Evolutionary conservation across 2,113 vertebrate species (phyloP).

Genomic region (Paratilapia polleni): DNA sequence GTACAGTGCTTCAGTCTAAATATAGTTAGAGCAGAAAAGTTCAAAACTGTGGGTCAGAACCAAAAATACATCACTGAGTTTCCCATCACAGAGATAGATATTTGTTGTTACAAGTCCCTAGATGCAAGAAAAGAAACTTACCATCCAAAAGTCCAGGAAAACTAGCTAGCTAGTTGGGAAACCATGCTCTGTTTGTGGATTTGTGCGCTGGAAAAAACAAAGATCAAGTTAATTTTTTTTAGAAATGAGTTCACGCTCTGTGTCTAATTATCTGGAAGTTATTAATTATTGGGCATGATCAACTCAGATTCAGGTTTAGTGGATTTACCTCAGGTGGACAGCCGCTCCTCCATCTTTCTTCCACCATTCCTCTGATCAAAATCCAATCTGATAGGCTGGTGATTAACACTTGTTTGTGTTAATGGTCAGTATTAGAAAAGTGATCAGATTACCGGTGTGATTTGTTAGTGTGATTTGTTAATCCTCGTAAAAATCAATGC

Average conservation of each 20-base stretch:
- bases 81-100: slow-evolving; percentile 45
- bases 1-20: slow-evolving; percentile 32
- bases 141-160: slow-evolving; percentile 45
- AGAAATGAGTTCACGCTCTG: slow-evolving; percentile 5
- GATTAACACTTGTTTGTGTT: slow-evolving; percentile 74
- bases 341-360: slow-evolving; percentile 69
- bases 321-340: slow-evolving; percentile 71
- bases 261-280: slow-evolving; percentile 40
- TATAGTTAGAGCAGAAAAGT: slow-evolving; percentile 23
- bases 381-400: slow-evolving; percentile 75
- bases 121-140: slow-evolving; percentile 54
- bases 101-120: background rate
- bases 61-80: slow-evolving; percentile 26
- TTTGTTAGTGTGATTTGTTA: slow-evolving; percentile 22
- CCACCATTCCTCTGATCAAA: slow-evolving; percentile 73
- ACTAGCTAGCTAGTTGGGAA: slow-evolving; percentile 48
- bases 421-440: slow-evolving; percentile 58
- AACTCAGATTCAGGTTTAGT: slow-evolving; percentile 58
- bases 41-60: slow-evolving; percentile 31
- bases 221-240: slow-evolving; percentile 24
- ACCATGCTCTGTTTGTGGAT: slow-evolving; percentile 40
- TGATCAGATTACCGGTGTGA: slow-evolving; percentile 49
- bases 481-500: background rate
- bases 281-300: slow-evolving; percentile 36
- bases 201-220: slow-evolving; percentile 40